Evolutionary conservation across 2,888 invertebrate species (phyloP).

Genomic region (Drosophila barbarae): DNA sequence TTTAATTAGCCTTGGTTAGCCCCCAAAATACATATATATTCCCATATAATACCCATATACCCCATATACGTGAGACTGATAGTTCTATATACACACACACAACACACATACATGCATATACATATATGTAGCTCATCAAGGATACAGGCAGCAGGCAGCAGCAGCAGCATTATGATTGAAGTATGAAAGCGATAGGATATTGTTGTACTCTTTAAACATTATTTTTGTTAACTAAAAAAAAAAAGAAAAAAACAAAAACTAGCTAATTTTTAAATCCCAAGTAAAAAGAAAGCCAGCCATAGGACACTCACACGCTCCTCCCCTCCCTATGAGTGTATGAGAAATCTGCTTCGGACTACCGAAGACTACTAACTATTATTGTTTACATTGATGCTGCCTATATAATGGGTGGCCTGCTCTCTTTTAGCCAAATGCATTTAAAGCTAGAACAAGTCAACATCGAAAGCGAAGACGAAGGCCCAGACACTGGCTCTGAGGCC

Average conservation of each 20-base stretch:
- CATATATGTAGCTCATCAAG: constrained; percentile 58
- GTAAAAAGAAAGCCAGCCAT: constrained; percentile 5
- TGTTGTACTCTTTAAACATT: constrained; percentile 48
- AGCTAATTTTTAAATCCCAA: constrained; percentile 38
- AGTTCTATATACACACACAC: constrained; percentile 62
- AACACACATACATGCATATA: constrained; percentile 1
- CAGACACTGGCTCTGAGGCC: background rate
- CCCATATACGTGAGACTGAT: constrained; percentile 77
- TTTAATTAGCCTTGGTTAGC: constrained; percentile 56
- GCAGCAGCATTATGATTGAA: constrained; percentile 9
- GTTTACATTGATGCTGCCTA: constrained; percentile 37
- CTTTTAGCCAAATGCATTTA: constrained; percentile 22
- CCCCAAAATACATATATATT: background rate
- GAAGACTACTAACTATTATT: constrained; percentile 33
- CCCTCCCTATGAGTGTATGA: constrained; percentile 26
- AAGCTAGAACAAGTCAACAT: constrained; percentile 27
- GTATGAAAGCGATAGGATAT: constrained; percentile 39
- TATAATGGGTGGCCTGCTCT: constrained; percentile 44
- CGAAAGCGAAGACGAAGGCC: background rate
- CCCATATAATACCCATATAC: constrained; percentile 7
- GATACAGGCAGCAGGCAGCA: constrained; percentile 13
- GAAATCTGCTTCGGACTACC: constrained; percentile 46
- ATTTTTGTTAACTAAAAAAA: constrained; percentile 49
- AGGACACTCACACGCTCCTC: constrained; percentile 2
- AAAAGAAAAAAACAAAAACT: constrained; percentile 1